Percentiles rank a stretch among this genome's conserved stretches.
These are phyloP conservation scores for Mormyrops boulengeri DNA, from an alignment of 2,797 vertebrate genomes.

Conservation along the genomic window DNA sequence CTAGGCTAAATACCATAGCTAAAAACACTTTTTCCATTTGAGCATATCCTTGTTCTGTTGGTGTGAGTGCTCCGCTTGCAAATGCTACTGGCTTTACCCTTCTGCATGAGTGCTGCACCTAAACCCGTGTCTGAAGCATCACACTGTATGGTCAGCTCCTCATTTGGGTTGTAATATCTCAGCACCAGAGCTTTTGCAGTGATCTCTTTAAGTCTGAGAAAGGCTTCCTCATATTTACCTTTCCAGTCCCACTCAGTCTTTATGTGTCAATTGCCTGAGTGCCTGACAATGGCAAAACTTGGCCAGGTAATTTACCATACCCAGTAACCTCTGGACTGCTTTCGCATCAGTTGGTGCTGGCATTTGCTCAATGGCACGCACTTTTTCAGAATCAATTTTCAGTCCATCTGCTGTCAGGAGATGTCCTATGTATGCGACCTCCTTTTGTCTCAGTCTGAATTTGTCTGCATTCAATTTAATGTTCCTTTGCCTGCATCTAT, in stretches of 20 bases:
- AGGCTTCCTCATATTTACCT: neutral
- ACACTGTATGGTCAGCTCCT: constrained; percentile 15
- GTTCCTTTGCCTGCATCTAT: neutral
- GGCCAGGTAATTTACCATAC: neutral
- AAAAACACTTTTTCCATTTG: constrained; percentile 21
- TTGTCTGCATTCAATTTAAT: neutral
- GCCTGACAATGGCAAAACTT: constrained; percentile 17
- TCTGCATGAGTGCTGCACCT: constrained; percentile 22
- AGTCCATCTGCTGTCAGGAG: constrained; percentile 17
- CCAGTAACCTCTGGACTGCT: constrained; percentile 4
- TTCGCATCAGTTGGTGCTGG: constrained; percentile 12
- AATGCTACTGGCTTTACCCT: constrained; percentile 27
- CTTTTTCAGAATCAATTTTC: constrained; percentile 14
- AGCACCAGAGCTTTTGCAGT: constrained; percentile 1
- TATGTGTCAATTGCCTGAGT: constrained; percentile 30
- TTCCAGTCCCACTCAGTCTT: constrained; percentile 26
- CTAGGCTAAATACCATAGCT: constrained; percentile 11
- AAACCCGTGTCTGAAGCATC: neutral
- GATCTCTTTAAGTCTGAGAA: constrained; percentile 16
- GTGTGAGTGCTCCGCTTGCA: constrained; percentile 24
- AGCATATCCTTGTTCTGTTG: constrained; percentile 19
- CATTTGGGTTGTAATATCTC: neutral
- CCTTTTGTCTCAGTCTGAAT: neutral
- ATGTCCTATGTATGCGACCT: constrained; percentile 23
- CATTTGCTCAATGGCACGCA: constrained; percentile 1